These are phyloP conservation scores for Pangasius macronema DNA, from an alignment of 2,797 vertebrate species.

Conservation along the genomic window DNA sequence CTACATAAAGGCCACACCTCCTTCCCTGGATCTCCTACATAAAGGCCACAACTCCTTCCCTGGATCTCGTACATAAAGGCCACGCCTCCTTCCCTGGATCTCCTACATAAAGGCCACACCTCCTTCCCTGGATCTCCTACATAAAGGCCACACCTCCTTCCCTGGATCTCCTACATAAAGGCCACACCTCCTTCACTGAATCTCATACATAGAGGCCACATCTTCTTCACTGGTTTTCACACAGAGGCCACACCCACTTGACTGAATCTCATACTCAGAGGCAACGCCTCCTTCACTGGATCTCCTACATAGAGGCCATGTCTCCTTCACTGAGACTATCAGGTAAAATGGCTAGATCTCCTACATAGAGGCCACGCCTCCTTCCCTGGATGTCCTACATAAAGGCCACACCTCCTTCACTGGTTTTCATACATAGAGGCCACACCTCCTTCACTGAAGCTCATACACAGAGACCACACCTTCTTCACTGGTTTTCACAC, in stretches of 20 bases:
- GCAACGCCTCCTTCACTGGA: neutral
- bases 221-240: neutral
- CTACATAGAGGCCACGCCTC: neutral
- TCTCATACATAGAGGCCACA: neutral
- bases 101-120: neutral
- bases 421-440: neutral
- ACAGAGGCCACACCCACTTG: neutral
- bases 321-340: neutral
- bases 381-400: neutral
- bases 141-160: too few relatives aligned
- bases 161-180: too few relatives aligned
- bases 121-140: too few relatives aligned
- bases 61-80: rapidly evolving
- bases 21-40: neutral
- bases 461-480: neutral
- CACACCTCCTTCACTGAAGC: neutral
- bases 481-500: neutral
- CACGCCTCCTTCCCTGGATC: neutral
- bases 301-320: neutral
- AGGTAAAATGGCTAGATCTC: too few relatives aligned
- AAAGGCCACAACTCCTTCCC: neutral
- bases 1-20: neutral
- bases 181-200: too few relatives aligned
- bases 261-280: rapidly evolving
- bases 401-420: neutral